Conservation (phyloP, 2,888 invertebrate genomes). For the Polietes domitor region DNA sequence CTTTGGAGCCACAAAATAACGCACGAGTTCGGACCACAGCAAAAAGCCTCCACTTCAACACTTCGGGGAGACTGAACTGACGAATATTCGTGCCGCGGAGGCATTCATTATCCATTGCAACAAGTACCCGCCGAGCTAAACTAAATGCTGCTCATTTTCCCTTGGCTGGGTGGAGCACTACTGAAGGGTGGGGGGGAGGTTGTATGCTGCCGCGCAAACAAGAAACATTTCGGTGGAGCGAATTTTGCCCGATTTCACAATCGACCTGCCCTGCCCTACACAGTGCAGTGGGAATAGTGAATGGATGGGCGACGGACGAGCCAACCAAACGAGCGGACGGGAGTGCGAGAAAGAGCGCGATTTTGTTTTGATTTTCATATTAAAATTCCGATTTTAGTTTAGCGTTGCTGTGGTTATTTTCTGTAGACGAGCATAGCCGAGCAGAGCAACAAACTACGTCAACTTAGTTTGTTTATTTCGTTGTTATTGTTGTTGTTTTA, state of each 20-base stretch:
- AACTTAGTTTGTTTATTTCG: not conserved
- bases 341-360: constrained; percentile 32
- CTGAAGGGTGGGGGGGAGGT: not conserved
- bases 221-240: constrained; percentile 39
- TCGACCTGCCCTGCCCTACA: not conserved
- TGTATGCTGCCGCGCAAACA: not conserved
- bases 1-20: not conserved
- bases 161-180: not conserved
- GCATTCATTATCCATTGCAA: not conserved
- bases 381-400: constrained; percentile 59
- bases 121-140: not conserved
- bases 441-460: not conserved
- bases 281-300: too few relatives aligned
- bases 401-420: constrained; percentile 18
- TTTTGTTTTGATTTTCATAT: constrained; percentile 51
- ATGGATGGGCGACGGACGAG: not conserved
- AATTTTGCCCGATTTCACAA: not conserved
- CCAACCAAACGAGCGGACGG: constrained; percentile 2
- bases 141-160: constrained; percentile 14
- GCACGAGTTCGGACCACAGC: not conserved
- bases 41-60: not conserved
- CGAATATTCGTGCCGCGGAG: not conserved
- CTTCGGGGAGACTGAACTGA: not conserved
- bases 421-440: not conserved
- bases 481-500: not conserved